Percentiles rank a stretch among this genome's conserved stretches.
phyloP scores from a whole-genome alignment of 2,113 vertebrate species.

The Ophthalmolycus amberensis region DNA sequence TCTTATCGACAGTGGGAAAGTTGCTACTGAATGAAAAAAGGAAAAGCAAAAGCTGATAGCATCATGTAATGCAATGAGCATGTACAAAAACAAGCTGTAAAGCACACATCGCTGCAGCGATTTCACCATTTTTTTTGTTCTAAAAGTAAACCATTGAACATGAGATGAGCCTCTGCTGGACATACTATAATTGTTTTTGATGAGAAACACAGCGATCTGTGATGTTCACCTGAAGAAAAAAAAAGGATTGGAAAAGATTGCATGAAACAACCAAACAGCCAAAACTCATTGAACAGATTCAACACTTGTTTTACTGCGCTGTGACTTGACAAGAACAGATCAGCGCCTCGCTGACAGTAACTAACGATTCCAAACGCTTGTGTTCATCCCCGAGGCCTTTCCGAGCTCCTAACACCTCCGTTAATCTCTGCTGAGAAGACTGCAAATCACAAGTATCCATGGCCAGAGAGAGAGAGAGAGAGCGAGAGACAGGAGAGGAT shows the following conservation, averaged over 20 bases:
- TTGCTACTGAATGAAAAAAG: slow-evolving; percentile 47
- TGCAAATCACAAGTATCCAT: slow-evolving; percentile 33
- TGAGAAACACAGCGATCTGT: neutral
- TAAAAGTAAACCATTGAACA: neutral
- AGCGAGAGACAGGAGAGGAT: neutral
- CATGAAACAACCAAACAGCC: slow-evolving; percentile 14
- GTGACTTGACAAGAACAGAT: slow-evolving; percentile 61
- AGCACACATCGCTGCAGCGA: slow-evolving; percentile 45
- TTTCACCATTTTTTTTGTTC: neutral
- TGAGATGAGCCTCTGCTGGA: neutral
- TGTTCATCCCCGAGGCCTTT: slow-evolving; percentile 27
- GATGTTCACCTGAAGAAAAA: slow-evolving; percentile 34
- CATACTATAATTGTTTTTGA: neutral
- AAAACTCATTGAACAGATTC: slow-evolving; percentile 31
- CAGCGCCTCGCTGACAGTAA: slow-evolving; percentile 39
- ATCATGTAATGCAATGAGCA: slow-evolving; percentile 67
- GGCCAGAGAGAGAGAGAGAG: neutral
- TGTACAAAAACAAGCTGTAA: slow-evolving; percentile 48
- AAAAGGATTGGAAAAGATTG: slow-evolving; percentile 9
- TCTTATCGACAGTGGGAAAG: no score
- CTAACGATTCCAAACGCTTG: slow-evolving; percentile 31
- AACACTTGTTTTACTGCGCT: slow-evolving; percentile 48
- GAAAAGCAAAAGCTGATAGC: slow-evolving; percentile 58
- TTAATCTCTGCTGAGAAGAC: slow-evolving; percentile 47
- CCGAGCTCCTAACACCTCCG: slow-evolving; percentile 23